Evolutionary conservation across 2,113 vertebrate species (phyloP).

Genomic region (Gnathonemus echidnorhynchus): DNA sequence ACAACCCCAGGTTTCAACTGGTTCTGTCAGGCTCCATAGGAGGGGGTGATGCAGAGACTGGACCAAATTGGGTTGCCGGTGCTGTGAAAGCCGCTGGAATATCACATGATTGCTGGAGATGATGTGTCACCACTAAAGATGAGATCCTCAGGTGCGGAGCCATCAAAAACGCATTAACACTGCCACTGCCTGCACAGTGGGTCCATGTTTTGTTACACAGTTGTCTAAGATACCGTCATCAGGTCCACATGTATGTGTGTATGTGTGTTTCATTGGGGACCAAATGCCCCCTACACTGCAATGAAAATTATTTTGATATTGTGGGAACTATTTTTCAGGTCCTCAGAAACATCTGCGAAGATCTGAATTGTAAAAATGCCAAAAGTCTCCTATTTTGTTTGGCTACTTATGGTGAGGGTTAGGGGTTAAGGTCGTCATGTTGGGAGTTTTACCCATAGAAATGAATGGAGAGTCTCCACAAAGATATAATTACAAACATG

Average conservation of each 20-base stretch:
- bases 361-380: too few relatives aligned
- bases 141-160: background rate
- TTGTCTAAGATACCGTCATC: background rate
- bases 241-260: background rate
- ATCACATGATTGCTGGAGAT: background rate
- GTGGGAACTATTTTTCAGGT: too few relatives aligned
- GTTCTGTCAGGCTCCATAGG: slow-evolving; percentile 11
- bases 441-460: too few relatives aligned
- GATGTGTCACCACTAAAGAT: background rate
- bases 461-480: too few relatives aligned
- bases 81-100: background rate
- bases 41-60: background rate
- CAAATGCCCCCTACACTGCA: too few relatives aligned
- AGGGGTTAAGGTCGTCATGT: too few relatives aligned
- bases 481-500: too few relatives aligned
- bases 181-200: background rate
- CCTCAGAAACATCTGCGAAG: too few relatives aligned
- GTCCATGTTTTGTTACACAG: background rate
- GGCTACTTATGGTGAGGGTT: too few relatives aligned
- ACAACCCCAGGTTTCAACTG: slow-evolving; percentile 21
- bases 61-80: background rate
- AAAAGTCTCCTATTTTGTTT: too few relatives aligned
- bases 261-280: background rate
- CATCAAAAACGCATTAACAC: background rate
- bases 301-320: too few relatives aligned